Percentiles rank a stretch among this genome's conserved stretches.
phyloP scores from a whole-genome alignment of 2,113 vertebrate genomes.

The Xiphophorus hellerii region DNA sequence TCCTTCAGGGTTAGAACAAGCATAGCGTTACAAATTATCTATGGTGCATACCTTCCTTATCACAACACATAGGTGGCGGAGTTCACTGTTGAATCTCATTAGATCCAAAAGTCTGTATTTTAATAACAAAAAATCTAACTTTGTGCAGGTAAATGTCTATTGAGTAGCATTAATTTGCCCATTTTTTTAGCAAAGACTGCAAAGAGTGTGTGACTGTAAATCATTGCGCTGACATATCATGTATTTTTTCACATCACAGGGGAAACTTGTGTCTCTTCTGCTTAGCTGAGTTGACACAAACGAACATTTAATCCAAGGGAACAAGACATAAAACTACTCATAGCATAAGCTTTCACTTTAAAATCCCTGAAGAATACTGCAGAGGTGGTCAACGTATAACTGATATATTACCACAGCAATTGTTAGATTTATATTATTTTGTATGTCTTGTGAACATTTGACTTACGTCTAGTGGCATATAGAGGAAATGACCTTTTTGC shows the following conservation, averaged over 20 bases:
- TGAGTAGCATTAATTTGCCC: not conserved
- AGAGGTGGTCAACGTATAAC: not conserved
- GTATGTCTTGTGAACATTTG: not conserved
- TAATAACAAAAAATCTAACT: no score
- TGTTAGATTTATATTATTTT: not conserved
- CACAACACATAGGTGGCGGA: no score
- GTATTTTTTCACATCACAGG: conserved; percentile 48
- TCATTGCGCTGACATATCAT: not conserved
- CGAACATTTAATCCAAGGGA: conserved; percentile 32
- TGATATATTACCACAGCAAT: not conserved
- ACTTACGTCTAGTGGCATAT: not conserved
- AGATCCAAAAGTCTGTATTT: no score
- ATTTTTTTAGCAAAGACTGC: not conserved
- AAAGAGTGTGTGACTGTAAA: no score
- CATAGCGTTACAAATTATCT: no score
- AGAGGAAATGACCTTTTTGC: conserved; percentile 1
- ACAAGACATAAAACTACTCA: conserved; percentile 33
- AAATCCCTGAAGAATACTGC: not conserved
- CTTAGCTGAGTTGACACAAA: conserved; percentile 20
- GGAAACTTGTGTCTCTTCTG: conserved; percentile 53
- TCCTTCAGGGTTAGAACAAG: no score
- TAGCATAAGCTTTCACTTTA: conserved; percentile 23
- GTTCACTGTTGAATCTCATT: no score
- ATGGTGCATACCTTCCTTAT: no score
- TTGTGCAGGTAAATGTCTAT: no score